Evolutionary conservation across 1,140 invertebrate species (phyloP).

Genomic region (Grapholita molesta): DNA sequence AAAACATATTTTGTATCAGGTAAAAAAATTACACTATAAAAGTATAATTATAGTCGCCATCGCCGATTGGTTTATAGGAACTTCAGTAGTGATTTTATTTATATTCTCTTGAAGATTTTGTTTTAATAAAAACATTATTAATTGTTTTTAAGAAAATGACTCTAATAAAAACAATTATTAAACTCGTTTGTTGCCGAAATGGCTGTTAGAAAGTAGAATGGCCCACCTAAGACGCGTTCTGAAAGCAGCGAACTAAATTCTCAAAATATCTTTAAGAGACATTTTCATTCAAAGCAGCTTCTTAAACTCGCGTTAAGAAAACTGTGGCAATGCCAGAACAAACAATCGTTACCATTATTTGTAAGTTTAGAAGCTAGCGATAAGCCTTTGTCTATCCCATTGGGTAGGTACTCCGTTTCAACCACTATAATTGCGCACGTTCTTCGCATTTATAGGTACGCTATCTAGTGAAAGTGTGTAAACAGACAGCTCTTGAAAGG

Average conservation of each 20-base stretch:
- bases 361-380: neutral
- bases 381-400: neutral
- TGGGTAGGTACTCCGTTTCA: slow-evolving; percentile 27
- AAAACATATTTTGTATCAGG: too few relatives aligned
- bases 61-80: too few relatives aligned
- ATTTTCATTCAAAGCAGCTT: slow-evolving; percentile 8
- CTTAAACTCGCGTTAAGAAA: slow-evolving; percentile 5
- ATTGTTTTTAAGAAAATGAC: too few relatives aligned
- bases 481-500: slow-evolving; percentile 53
- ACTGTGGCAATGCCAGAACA: slow-evolving; percentile 1
- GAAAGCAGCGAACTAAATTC: neutral
- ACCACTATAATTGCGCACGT: slow-evolving; percentile 40
- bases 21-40: too few relatives aligned
- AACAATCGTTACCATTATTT: slow-evolving; percentile 16
- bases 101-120: too few relatives aligned
- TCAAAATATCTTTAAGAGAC: neutral
- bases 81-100: too few relatives aligned
- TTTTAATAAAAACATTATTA: too few relatives aligned
- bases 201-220: neutral
- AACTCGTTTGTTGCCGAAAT: neutral
- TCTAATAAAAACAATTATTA: too few relatives aligned
- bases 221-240: neutral
- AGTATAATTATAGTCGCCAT: too few relatives aligned
- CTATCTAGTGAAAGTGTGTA: slow-evolving; percentile 47
- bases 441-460: slow-evolving; percentile 32